Percentiles rank a stretch among this genome's conserved stretches.
These are phyloP conservation scores for Shargacucullia verbasci DNA, from an alignment of 2,888 invertebrate species.

Conservation along the genomic window DNA sequence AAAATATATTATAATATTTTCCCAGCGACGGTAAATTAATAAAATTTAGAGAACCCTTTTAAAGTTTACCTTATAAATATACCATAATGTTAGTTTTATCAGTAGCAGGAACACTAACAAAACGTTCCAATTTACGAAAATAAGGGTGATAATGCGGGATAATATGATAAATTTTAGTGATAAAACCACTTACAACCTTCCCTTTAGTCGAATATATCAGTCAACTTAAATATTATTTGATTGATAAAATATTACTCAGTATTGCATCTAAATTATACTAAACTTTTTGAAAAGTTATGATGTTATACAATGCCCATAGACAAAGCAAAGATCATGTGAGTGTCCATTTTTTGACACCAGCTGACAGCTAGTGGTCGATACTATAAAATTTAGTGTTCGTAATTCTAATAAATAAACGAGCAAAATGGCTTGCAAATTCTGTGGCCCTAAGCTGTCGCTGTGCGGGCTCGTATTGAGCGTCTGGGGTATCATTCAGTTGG, in stretches of 20 bases:
- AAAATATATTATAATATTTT: too few species aligned
- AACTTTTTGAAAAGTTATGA: neutral
- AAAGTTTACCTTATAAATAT: neutral
- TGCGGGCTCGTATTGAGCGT: slow-evolving; percentile 97
- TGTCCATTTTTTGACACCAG: slow-evolving; percentile 81
- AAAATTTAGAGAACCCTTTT: neutral
- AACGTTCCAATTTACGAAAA: slow-evolving; percentile 19
- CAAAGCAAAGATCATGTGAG: slow-evolving; percentile 84
- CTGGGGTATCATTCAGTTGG: slow-evolving; percentile 98
- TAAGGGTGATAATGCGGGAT: too few species aligned
- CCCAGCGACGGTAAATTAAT: too few species aligned
- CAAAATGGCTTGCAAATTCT: slow-evolving; percentile 90
- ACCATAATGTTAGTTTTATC: neutral
- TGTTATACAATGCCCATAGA: slow-evolving; percentile 66
- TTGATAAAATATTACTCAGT: neutral
- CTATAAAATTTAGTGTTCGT: slow-evolving; percentile 66
- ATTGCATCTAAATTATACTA: neutral
- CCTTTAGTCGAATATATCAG: too few species aligned
- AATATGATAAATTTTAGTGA: too few species aligned
- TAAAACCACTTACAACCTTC: too few species aligned
- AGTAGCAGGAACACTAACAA: neutral
- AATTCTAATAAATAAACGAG: slow-evolving; percentile 72
- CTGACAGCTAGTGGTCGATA: slow-evolving; percentile 85
- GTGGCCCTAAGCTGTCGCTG: slow-evolving; percentile 97
- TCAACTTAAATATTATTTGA: neutral